Conservation (phyloP, 2,113 vertebrate species). For the Dermatemys mawii region DNA sequence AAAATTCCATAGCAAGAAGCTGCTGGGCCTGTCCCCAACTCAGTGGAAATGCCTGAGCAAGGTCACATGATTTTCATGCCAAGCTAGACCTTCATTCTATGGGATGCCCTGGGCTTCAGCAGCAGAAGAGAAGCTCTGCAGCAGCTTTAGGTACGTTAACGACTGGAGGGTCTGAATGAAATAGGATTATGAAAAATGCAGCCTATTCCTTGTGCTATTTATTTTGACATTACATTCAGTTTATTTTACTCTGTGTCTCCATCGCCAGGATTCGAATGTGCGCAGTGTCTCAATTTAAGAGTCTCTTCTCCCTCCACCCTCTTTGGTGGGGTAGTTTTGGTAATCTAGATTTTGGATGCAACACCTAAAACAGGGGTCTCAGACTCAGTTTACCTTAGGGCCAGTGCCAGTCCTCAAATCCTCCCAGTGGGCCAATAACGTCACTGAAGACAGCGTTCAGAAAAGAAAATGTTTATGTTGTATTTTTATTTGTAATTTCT, state of each 20-base stretch:
- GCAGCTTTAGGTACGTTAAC: not conserved
- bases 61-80: not conserved
- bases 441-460: too few species aligned
- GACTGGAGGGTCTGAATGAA: not conserved
- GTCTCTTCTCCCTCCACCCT: fast-evolving
- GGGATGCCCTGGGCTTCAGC: not conserved
- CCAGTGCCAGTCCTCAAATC: too few species aligned
- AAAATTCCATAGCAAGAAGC: not conserved
- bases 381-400: too few species aligned
- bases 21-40: not conserved
- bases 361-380: not conserved
- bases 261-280: fast-evolving
- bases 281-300: fast-evolving
- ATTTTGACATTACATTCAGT: not conserved
- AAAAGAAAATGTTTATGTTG: too few species aligned
- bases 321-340: fast-evolving
- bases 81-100: not conserved
- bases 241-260: not conserved
- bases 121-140: not conserved
- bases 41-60: not conserved
- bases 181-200: fast-evolving
- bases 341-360: fast-evolving
- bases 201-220: fast-evolving
- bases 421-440: too few species aligned
- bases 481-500: too few species aligned